Conservation (phyloP, 2,113 vertebrate species). For the Corythoichthys intestinalis region DNA sequence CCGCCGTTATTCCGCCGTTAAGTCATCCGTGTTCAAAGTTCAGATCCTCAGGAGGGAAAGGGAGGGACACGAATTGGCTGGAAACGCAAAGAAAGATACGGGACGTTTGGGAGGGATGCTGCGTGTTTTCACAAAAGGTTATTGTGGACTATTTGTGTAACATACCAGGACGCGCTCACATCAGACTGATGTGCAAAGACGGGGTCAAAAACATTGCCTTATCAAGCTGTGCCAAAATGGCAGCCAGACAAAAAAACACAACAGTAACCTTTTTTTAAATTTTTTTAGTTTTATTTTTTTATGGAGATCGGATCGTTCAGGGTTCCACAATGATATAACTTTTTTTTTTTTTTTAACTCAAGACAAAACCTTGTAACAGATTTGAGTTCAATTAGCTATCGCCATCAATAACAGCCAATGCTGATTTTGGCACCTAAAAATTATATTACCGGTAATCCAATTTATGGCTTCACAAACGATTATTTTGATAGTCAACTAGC, state of each 20-base stretch:
- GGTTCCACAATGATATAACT: neutral
- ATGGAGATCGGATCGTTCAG: neutral
- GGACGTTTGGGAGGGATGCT: conserved; percentile 26
- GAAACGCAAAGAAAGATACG: conserved; percentile 39
- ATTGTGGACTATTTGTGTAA: conserved; percentile 19
- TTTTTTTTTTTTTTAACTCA: too few species aligned
- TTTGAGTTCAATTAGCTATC: too few species aligned
- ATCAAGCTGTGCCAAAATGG: conserved; percentile 6
- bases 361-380: too few species aligned
- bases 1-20: conserved; percentile 8
- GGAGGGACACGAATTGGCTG: conserved; percentile 22
- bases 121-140: conserved; percentile 25
- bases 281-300: neutral
- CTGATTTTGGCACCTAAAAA: too few species aligned
- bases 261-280: neutral
- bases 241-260: neutral
- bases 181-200: conserved; percentile 4
- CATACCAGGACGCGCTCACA: conserved; percentile 38
- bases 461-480: too few species aligned
- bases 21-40: conserved; percentile 24
- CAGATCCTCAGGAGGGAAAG: conserved; percentile 45
- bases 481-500: too few species aligned
- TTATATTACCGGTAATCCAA: too few species aligned
- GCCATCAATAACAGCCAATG: too few species aligned
- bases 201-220: conserved; percentile 23